Base-by-base conservation (phyloP, 2,888 invertebrate genomes). In the Altica lythri region DNA sequence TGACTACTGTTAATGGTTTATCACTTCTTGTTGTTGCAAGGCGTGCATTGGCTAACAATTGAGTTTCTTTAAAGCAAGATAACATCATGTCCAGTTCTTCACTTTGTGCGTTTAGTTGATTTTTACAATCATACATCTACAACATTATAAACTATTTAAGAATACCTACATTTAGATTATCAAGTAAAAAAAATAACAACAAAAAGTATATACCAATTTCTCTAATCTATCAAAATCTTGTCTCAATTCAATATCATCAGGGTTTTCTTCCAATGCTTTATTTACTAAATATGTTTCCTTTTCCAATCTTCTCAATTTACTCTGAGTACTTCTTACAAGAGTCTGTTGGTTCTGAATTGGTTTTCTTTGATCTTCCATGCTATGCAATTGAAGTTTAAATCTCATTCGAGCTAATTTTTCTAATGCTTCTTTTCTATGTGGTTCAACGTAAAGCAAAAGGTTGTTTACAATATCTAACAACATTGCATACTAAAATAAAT, bases 391-490 rank as follows among this genome's bases (percentile, higher is more conserved):
- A 62, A 97, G 78, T 75, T 96, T 92, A 77, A 99, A 98, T 59
- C 96, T 84, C 90, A 96, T 92, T 48, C 95, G 82, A 57, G 95
- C 93, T 59, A 96, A 80, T 58, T 90, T 81, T 75, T 95, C 96
- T 62, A 90, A 82, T 5, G 92, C 92, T 70, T 95, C 91, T 66
- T 96, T 92, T 49, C 96, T 83, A 71, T 93, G 91, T 0, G 98
- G 97, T 75, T 98, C 98, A 50, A 98, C 95, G 76, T 95, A 96
- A 1, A 99, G 81, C 46, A 99, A 80, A 19, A 99, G 82, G 80
- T 98, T 97, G 80, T 99, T 99, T 2, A 99, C 92, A 65, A 99
- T 91, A 77, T 99, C 99, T 68, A 99, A 79, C 29, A 99, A 86
- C 94, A 98, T 97, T 1, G 91, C 92, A 76, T 97, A 98, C 85